Evolutionary conservation across 2,888 invertebrate genomes (phyloP), one percentile per base, ranked within the genome.

Genomic region (Furcula furcula): DNA sequence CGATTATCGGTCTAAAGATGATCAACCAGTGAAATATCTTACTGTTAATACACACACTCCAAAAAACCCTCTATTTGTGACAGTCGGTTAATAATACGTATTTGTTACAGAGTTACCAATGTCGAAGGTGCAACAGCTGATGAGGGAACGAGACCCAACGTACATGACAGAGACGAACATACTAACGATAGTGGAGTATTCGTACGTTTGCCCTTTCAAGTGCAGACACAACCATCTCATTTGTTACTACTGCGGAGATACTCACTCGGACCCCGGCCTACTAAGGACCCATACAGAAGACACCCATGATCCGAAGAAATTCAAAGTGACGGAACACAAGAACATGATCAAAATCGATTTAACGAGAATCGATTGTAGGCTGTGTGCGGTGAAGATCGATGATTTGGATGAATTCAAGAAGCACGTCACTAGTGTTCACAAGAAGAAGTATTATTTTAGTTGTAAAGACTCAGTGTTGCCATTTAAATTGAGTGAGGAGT

Each of bases 271-370:
- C 11, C 85, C 86, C 0, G 18, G 33, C 0, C 6, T 56, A 0
- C 33, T 88, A 0, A 36, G 85, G 0, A 48, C 65, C 0, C 87
- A 87, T 15, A 81, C 77, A 0, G 23, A 46, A 0, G 42, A 41
- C 0, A 15, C 22, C 0, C 85, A 67, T 27, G 58, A 73, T 5
- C 81, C 86, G 1, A 82, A 76, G 23, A 77, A 75, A 14, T 87
- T 87, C 49, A 81, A 80, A 55, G 67, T 86, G 0, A 68, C 67
- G 0, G 85, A 84, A 9, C 74, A 81, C 29, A 83, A 79, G 7
- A 82, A 78, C n/a, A 83, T 86, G 77, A 60, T 85, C 0, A 88
- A 88, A 56, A 44, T 87, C 7, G 87, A 87, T 21, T 25, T 88
- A 0, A 77, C 79, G 0, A 46, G 76, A 28, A 80, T 88, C 10